phyloP scores from a whole-genome alignment of 2,797 vertebrate genomes.

The Eremophila alpestris region DNA sequence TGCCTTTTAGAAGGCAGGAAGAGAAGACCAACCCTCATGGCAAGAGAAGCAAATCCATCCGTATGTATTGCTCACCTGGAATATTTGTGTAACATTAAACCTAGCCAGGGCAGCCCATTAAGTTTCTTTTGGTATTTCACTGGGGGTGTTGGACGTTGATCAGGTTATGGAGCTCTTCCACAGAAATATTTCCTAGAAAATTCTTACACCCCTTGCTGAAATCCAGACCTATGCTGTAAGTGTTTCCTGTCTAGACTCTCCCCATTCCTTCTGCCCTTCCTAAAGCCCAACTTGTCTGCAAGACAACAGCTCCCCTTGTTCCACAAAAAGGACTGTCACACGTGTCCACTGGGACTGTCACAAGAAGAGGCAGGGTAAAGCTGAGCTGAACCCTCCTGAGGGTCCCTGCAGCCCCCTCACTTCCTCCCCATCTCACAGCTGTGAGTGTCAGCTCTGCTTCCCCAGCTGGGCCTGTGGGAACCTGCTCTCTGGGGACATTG shows the following conservation, averaged over 20 bases:
- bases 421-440: background rate
- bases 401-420: background rate
- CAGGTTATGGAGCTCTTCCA: background rate
- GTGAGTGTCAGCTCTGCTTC: background rate
- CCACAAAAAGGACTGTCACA: background rate
- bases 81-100: background rate
- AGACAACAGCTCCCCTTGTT: background rate
- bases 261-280: background rate
- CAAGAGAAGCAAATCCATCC: background rate
- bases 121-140: background rate
- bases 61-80: background rate
- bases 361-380: background rate
- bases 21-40: background rate
- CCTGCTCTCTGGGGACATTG: background rate
- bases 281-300: background rate
- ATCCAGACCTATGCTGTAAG: background rate
- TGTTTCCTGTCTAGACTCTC: slow-evolving; percentile 57
- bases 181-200: background rate
- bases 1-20: background rate
- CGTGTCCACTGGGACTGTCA: background rate
- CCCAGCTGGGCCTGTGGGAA: background rate
- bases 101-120: background rate
- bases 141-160: fast-evolving
- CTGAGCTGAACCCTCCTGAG: fast-evolving
- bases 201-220: background rate